Evolutionary conservation across 2,113 vertebrate genomes (phyloP).

Genomic region (Miniopterus natalensis): DNA sequence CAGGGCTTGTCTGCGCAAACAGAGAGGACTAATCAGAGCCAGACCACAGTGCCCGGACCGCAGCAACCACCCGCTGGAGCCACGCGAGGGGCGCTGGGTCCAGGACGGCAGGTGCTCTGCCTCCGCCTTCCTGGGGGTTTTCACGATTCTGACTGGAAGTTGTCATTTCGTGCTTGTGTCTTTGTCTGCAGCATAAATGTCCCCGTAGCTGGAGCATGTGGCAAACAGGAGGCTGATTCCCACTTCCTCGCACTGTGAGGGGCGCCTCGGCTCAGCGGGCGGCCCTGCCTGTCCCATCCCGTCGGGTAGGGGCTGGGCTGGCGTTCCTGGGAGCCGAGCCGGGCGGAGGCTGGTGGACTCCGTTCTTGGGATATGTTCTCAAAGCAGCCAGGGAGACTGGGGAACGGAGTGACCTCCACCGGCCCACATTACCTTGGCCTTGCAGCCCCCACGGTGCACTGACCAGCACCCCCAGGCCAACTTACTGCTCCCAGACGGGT

Average conservation of each 20-base stretch:
- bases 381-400: rapidly evolving
- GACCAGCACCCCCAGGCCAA: not conserved
- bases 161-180: not conserved
- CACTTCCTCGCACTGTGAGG: not conserved
- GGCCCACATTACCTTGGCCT: not conserved
- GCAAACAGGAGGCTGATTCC: not conserved
- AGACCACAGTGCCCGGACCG: rapidly evolving
- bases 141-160: not conserved
- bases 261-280: not conserved
- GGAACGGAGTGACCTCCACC: not conserved
- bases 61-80: rapidly evolving
- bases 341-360: not conserved
- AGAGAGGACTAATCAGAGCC: not conserved
- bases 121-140: not conserved
- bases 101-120: rapidly evolving
- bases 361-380: not conserved
- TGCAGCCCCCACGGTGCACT: rapidly evolving
- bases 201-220: not conserved
- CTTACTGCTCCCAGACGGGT: rapidly evolving
- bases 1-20: not conserved
- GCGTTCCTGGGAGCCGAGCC: not conserved
- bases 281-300: rapidly evolving
- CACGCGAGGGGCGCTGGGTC: rapidly evolving
- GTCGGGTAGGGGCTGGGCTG: rapidly evolving
- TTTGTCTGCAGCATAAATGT: not conserved